Percentiles rank a stretch among this genome's conserved stretches.
Conservation (phyloP, 2,888 invertebrate species). For the Microchrysa polita region DNA sequence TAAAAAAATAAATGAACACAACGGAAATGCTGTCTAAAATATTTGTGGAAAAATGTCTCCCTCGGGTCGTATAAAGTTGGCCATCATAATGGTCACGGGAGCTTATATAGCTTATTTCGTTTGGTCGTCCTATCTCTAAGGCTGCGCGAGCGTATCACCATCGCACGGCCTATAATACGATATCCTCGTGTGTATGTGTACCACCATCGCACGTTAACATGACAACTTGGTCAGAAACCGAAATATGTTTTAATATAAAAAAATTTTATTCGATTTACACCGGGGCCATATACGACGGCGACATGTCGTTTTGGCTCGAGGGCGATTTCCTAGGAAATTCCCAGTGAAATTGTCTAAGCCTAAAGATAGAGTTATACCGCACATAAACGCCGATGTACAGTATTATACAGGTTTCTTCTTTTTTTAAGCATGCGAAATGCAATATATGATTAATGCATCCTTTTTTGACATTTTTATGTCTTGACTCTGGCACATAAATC, state of each 20-base stretch:
- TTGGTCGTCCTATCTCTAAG: neutral
- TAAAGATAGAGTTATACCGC: too few species aligned
- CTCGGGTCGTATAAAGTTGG: constrained; percentile 41
- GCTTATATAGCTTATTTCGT: constrained; percentile 1
- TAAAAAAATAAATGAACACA: constrained; percentile 43
- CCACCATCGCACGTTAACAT: too few species aligned
- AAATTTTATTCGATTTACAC: constrained; percentile 18
- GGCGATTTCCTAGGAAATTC: too few species aligned
- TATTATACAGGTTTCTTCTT: too few species aligned
- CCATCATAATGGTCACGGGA: constrained; percentile 38
- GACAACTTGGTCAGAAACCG: neutral
- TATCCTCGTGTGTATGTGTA: too few species aligned
- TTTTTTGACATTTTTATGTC: neutral
- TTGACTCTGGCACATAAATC: too few species aligned
- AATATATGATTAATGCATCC: constrained; percentile 1
- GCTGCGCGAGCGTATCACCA: neutral
- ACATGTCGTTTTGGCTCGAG: too few species aligned
- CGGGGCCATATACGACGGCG: constrained; percentile 1
- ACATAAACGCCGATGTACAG: too few species aligned
- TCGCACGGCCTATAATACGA: too few species aligned
- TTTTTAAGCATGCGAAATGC: too few species aligned
- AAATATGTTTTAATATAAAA: constrained; percentile 32
- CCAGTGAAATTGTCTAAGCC: too few species aligned
- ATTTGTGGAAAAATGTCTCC: constrained; percentile 44
- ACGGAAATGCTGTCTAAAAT: constrained; percentile 43